These are phyloP conservation scores for Drosophila setifemur DNA, from an alignment of 1,140 invertebrate species.

Conservation along the genomic window DNA sequence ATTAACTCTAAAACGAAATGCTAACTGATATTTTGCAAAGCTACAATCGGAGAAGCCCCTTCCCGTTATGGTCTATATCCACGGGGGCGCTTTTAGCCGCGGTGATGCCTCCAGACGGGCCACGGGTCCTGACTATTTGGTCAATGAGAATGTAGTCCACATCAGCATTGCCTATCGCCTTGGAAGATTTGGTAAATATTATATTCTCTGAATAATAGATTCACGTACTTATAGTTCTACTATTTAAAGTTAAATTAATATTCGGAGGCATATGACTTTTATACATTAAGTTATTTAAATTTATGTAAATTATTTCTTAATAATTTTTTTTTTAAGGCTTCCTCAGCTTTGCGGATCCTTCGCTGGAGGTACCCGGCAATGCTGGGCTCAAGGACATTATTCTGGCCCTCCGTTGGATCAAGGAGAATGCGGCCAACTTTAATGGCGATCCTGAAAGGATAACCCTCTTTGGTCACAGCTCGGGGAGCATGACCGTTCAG, in stretches of 20 bases:
- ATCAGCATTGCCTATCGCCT: background rate
- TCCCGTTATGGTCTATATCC: constrained; percentile 88
- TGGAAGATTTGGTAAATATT: background rate
- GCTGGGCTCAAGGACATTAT: constrained; percentile 84
- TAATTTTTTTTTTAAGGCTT: constrained; percentile 59
- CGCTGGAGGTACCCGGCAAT: constrained; percentile 84
- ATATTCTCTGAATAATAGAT: no score
- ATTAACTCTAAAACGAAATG: no score
- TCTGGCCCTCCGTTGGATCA: constrained; percentile 85
- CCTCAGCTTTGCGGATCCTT: constrained; percentile 86
- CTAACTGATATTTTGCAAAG: no score
- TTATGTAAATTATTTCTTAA: no score
- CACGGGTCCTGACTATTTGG: constrained; percentile 84
- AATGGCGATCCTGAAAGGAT: constrained; percentile 85
- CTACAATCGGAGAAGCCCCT: constrained; percentile 52
- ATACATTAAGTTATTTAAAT: no score
- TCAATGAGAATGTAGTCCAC: constrained; percentile 63
- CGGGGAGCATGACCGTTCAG: constrained; percentile 81
- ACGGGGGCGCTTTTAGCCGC: constrained; percentile 86
- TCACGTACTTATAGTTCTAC: no score
- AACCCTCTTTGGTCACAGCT: constrained; percentile 83
- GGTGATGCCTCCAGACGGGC: constrained; percentile 80
- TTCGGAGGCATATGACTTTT: no score
- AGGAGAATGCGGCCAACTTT: constrained; percentile 85
- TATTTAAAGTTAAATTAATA: background rate